These are phyloP conservation scores for Eilema depressum DNA, from an alignment of 2,888 invertebrate species.

Conservation along the genomic window DNA sequence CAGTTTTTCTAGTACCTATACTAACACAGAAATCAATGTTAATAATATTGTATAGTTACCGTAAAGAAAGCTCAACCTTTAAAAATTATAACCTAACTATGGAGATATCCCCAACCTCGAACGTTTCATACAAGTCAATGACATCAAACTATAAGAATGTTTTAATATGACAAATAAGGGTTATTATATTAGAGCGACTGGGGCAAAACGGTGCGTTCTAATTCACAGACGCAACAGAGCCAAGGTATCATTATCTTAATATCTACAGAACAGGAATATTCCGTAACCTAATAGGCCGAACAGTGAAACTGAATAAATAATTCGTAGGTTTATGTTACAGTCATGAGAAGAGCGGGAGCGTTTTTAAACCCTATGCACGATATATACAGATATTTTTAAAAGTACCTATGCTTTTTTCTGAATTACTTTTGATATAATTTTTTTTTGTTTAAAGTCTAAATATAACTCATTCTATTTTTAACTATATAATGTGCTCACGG, in stretches of 20 bases:
- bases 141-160: constrained; percentile 1
- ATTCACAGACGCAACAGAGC: constrained; percentile 40
- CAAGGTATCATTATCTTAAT: constrained; percentile 64
- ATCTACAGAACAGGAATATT: constrained; percentile 57
- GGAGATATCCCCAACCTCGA: constrained; percentile 8
- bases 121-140: constrained; percentile 8
- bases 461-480: neutral
- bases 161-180: constrained; percentile 26
- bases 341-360: constrained; percentile 21
- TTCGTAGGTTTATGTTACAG: constrained; percentile 27
- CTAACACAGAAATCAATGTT: neutral
- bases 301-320: constrained; percentile 67
- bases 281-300: constrained; percentile 63
- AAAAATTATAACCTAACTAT: constrained; percentile 8
- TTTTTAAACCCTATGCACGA: neutral
- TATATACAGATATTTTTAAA: neutral
- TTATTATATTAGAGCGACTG: constrained; percentile 29
- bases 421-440: no score
- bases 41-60: neutral
- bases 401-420: no score
- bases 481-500: neutral
- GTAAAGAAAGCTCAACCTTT: neutral
- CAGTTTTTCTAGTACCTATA: no score
- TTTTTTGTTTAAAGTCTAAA: no score
- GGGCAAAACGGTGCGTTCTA: constrained; percentile 38